Evolutionary conservation across 2,888 invertebrate species (phyloP), one percentile per base, ranked within the genome.

Genomic region (Antheraea assamensis): DNA sequence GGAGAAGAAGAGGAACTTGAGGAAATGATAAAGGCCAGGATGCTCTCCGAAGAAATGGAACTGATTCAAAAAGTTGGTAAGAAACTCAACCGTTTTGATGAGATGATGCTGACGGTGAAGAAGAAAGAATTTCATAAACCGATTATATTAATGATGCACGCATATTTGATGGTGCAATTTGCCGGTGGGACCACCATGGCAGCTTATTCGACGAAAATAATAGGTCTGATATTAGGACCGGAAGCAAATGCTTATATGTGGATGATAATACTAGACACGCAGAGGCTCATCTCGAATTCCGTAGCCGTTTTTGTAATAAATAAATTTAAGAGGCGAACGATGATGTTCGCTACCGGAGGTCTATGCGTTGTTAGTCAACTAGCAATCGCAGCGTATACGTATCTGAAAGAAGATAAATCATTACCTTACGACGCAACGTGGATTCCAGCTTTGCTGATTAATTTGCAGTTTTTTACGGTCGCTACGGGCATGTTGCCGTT

Each of bases 161-260:
- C 96, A 21, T 96, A 96, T 77, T 91, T 95, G 0, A 94, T 96
- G 78, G 95, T 95, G 72, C 96, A 97, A 79, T 95, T 96, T 76
- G 94, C 96, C 3, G 97, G 97, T 0, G 95, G 96, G 1, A 96
- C 96, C 73, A 96, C 96, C 0, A 95, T 97, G 79, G 95, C 96
- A 0, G 96, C 96, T 3, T 97, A 96, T 83, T 96, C 96, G 0
- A 96, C 96, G 0, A 90, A 94, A 61, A 95, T 96, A 52, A 93
- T 97, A 75, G 85, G 88, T 8, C 87, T 95, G 66, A 88, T 95
- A 19, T 92, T 96, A 72, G 95, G 96, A 0, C 93, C 95, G 0
- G 86, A 88, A 2, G 93, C 96, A 0, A 95, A 96, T 82, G 95
- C 95, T 3, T 95, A 96, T 77, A 88, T 96, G 78, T 96, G 96